A percentile compares a stretch with the other conserved stretches of the same genome.
phyloP scores from a whole-genome alignment of 2,797 vertebrate species.

The Ciconia nigra region DNA sequence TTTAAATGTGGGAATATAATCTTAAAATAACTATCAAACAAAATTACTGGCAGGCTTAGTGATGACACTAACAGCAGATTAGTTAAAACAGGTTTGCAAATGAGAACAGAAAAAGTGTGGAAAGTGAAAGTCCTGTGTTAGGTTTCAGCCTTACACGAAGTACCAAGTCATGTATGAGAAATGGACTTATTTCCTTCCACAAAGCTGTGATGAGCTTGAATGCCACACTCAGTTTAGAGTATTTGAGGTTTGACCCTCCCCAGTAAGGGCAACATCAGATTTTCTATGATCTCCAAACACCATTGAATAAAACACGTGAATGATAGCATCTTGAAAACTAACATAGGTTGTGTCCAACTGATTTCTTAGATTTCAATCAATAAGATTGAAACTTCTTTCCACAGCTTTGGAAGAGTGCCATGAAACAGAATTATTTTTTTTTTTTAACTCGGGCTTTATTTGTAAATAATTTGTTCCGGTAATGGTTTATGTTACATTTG shows the following conservation, averaged over 20 bases:
- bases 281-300: neutral
- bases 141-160: neutral
- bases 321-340: neutral
- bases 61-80: neutral
- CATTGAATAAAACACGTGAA: neutral
- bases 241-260: neutral
- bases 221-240: neutral
- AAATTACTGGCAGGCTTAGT: neutral
- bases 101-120: neutral
- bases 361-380: neutral
- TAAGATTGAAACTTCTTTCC: neutral
- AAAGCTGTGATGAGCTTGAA: neutral
- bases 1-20: neutral
- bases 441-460: neutral
- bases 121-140: neutral
- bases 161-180: neutral
- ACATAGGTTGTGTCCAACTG: neutral
- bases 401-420: neutral
- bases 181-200: neutral
- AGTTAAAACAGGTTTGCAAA: neutral
- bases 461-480: neutral
- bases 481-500: neutral
- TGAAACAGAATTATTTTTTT: neutral
- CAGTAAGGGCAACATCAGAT: neutral
- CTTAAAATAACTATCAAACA: neutral